Conservation (phyloP, 2,888 invertebrate species). For the Ophion slaviceki region DNA sequence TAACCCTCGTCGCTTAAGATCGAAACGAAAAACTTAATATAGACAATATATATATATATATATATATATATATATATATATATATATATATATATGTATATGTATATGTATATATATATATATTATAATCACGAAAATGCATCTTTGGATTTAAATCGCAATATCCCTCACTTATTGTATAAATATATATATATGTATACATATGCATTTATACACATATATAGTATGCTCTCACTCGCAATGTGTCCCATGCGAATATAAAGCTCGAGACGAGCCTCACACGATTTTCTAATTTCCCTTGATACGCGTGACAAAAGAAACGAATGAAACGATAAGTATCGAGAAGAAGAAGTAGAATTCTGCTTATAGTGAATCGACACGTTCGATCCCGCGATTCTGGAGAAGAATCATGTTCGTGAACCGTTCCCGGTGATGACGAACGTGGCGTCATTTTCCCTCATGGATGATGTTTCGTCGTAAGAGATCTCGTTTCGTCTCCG, state of each 20-base stretch:
- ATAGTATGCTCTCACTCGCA: conserved; percentile 41
- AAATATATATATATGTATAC: conserved; percentile 16
- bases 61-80: not conserved
- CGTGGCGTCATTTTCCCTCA: not conserved
- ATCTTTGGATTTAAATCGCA: conserved; percentile 59
- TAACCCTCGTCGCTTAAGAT: conserved; percentile 28
- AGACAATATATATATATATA: not conserved
- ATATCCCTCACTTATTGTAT: conserved; percentile 2
- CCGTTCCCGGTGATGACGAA: not conserved
- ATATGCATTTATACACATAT: not conserved
- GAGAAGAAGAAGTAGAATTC: conserved; percentile 14
- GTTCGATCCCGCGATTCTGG: not conserved
- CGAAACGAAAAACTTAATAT: conserved; percentile 40
- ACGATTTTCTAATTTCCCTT: conserved; percentile 10
- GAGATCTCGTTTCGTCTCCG: not conserved
- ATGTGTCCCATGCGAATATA: conserved; percentile 37
- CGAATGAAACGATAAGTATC: not conserved
- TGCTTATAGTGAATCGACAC: not conserved
- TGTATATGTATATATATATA: not conserved
- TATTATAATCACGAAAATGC: conserved; percentile 57
- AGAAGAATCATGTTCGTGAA: not conserved
- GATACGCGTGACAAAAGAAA: conserved; percentile 11
- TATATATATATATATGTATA: not conserved
- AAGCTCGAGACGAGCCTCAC: conserved; percentile 30
- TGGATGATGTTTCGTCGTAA: not conserved